phyloP scores from a whole-genome alignment of 2,113 vertebrate genomes.

The Picathartes gymnocephalus region DNA sequence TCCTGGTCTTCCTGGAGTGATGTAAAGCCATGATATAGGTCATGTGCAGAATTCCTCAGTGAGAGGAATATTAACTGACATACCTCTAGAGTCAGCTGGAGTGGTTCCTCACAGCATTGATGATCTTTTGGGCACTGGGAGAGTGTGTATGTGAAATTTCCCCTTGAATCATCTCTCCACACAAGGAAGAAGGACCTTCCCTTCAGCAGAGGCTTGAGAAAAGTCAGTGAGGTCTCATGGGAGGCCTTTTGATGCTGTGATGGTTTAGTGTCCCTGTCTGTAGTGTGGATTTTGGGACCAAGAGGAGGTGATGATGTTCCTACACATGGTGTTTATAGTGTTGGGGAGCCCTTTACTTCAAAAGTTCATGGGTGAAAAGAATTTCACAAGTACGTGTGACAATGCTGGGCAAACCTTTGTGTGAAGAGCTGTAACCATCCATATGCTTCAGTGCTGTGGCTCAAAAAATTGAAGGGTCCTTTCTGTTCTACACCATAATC shows the following conservation, averaged over 20 bases:
- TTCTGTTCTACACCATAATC: neutral
- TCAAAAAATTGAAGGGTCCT: neutral
- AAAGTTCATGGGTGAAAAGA: neutral
- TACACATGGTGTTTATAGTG: accelerated
- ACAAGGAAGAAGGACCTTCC: neutral
- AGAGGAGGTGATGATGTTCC: neutral
- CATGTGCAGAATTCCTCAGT: neutral
- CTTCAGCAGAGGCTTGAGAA: neutral
- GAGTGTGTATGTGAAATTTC: neutral
- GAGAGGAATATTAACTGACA: neutral
- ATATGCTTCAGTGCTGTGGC: neutral
- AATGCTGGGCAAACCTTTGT: neutral
- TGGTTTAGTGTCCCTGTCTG: neutral
- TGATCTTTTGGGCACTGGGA: neutral
- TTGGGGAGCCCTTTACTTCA: neutral
- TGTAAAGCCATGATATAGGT: neutral
- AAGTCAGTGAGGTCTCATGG: neutral
- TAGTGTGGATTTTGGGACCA: neutral
- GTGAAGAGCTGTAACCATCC: neutral
- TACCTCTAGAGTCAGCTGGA: neutral
- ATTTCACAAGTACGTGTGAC: neutral
- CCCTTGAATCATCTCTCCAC: neutral
- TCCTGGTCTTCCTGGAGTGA: neutral
- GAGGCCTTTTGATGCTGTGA: neutral
- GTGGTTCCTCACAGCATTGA: neutral